Conservation (phyloP, 2,888 invertebrate species). For the Alentia gelatinosa region DNA sequence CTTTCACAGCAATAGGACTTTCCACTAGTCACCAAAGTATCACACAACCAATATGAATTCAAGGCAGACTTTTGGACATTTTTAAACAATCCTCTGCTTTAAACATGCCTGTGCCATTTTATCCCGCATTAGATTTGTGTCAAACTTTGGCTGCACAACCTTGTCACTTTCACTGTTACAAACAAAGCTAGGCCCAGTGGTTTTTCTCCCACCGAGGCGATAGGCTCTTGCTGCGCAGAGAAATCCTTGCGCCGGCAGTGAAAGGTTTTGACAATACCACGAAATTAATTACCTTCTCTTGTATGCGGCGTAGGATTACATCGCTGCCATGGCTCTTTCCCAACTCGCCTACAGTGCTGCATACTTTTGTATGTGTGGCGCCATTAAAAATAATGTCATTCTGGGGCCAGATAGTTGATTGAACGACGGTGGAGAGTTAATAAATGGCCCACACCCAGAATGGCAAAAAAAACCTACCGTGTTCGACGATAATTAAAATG, state of each 20-base stretch:
- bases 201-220: neutral
- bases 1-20: neutral
- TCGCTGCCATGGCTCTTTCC: neutral
- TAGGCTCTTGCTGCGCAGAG: neutral
- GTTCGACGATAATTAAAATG: constrained; percentile 46
- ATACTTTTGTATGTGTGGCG: neutral
- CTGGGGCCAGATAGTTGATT: neutral
- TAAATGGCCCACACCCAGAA: neutral
- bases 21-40: neutral
- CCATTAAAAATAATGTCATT: neutral
- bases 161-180: neutral
- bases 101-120: neutral
- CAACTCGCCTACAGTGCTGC: neutral
- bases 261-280: neutral
- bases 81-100: neutral
- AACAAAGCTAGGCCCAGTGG: neutral
- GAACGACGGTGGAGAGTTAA: neutral
- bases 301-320: neutral
- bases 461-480: neutral
- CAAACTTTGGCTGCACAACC: neutral
- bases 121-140: neutral
- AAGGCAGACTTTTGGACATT: neutral
- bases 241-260: neutral
- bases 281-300: constrained; percentile 28
- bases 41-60: neutral